These are phyloP conservation scores for Agrypnus murinus DNA, from an alignment of 2,888 invertebrate genomes.

Conservation along the genomic window DNA sequence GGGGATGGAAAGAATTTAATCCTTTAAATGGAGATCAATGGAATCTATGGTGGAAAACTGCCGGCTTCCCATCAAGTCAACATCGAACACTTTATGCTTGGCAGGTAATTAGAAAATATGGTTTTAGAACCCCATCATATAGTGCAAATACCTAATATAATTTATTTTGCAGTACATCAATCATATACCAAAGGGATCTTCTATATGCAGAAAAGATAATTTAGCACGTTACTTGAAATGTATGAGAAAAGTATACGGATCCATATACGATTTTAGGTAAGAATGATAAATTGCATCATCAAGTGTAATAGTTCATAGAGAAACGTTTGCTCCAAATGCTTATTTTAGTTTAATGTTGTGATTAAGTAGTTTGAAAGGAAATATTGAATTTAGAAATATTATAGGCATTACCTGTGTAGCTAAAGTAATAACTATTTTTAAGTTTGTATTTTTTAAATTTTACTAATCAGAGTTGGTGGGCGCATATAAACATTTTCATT, in stretches of 20 bases:
- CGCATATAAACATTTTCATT: too few species aligned
- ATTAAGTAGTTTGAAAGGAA: too few species aligned
- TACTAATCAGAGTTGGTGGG: too few species aligned
- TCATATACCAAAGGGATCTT: slow-evolving; percentile 88
- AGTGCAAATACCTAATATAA: background rate
- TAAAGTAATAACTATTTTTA: too few species aligned
- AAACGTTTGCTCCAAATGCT: too few species aligned
- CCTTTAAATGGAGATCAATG: slow-evolving; percentile 80
- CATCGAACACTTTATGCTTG: slow-evolving; percentile 80
- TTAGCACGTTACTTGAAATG: slow-evolving; percentile 85
- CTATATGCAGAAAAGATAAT: slow-evolving; percentile 89
- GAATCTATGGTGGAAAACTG: slow-evolving; percentile 91
- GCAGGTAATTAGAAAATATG: slow-evolving; percentile 76
- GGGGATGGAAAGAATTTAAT: slow-evolving; percentile 86
- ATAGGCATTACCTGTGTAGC: too few species aligned
- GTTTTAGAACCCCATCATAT: background rate
- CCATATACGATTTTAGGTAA: slow-evolving; percentile 89
- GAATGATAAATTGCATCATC: too few species aligned
- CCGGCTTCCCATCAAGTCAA: slow-evolving; percentile 80
- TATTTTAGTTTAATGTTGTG: too few species aligned
- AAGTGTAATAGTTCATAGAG: too few species aligned
- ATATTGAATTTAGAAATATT: too few species aligned
- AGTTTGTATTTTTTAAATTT: too few species aligned
- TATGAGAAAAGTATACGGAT: slow-evolving; percentile 87
- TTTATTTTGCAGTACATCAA: slow-evolving; percentile 80